A percentile compares a stretch with the other conserved stretches of the same genome.
These are phyloP conservation scores for Epinotia brunnichana DNA, from an alignment of 2,888 invertebrate genomes.

Conservation along the genomic window DNA sequence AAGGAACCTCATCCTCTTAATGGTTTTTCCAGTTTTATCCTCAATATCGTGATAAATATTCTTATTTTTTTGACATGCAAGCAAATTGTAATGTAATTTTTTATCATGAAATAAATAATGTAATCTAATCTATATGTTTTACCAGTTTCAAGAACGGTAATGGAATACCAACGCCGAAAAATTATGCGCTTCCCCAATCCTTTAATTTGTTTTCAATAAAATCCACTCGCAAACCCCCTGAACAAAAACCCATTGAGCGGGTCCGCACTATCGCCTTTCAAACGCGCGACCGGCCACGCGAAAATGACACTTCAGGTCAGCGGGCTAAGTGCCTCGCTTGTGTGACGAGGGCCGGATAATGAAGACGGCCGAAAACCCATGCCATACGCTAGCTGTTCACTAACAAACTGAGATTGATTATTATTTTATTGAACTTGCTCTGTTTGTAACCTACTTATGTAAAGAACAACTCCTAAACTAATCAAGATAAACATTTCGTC, in stretches of 20 bases:
- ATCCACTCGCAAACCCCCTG: background rate
- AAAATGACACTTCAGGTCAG: conserved; percentile 27
- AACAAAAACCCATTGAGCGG: conserved; percentile 5
- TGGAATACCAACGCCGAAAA: background rate
- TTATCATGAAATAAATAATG: too few relatives aligned
- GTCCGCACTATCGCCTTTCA: conserved; percentile 20
- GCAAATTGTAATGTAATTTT: too few relatives aligned
- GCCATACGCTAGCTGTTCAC: conserved; percentile 27
- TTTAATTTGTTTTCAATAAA: conserved; percentile 19
- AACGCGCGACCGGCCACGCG: conserved; percentile 9
- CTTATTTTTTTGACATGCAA: too few relatives aligned
- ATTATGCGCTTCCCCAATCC: background rate
- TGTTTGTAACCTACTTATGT: too few relatives aligned
- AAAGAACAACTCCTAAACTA: too few relatives aligned
- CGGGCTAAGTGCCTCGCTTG: background rate
- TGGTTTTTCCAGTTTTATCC: too few relatives aligned
- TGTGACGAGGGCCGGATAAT: conserved; percentile 27
- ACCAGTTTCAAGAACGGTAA: background rate
- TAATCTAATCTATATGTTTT: too few relatives aligned
- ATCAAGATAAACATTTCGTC: too few relatives aligned
- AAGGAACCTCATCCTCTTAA: too few relatives aligned
- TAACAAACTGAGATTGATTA: background rate
- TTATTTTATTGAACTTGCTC: too few relatives aligned
- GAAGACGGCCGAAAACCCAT: conserved; percentile 39
- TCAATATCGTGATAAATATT: too few relatives aligned